These are phyloP conservation scores for Chamaea fasciata DNA, from an alignment of 2,113 vertebrate species.

Conservation along the genomic window DNA sequence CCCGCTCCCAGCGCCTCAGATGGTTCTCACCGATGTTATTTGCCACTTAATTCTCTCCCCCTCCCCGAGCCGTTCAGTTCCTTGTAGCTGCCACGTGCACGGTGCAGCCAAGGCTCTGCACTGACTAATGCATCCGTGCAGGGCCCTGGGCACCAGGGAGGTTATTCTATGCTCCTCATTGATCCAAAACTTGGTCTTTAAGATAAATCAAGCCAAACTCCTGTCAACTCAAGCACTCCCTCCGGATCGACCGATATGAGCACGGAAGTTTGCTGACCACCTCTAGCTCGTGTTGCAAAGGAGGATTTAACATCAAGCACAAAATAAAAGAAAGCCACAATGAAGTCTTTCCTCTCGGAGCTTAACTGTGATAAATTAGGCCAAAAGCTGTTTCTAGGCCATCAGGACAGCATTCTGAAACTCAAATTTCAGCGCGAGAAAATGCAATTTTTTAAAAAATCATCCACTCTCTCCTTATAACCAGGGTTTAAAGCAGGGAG, in stretches of 20 bases:
- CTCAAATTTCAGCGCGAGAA: neutral
- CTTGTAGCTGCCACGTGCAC: neutral
- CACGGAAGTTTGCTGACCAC: neutral
- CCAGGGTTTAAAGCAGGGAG: fast-evolving
- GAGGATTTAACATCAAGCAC: neutral
- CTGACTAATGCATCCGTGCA: neutral
- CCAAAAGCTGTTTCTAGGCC: neutral
- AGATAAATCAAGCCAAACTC: slow-evolving; percentile 1
- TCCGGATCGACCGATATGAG: neutral
- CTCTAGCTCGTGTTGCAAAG: neutral
- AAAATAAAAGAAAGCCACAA: neutral
- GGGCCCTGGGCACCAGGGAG: neutral
- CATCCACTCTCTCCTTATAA: neutral
- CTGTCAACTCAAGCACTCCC: slow-evolving; percentile 24
- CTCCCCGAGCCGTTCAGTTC: neutral
- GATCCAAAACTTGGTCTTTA: neutral
- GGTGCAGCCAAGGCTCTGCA: neutral
- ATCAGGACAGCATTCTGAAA: neutral
- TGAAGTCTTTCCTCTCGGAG: neutral
- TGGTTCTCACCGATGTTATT: neutral
- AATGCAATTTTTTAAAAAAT: fast-evolving
- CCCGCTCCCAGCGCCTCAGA: neutral
- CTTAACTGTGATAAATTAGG: neutral
- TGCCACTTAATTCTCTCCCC: neutral
- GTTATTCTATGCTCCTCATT: neutral